Evolutionary conservation across 2,888 invertebrate genomes (phyloP).

Genomic region (Linnaemya vulpina): DNA sequence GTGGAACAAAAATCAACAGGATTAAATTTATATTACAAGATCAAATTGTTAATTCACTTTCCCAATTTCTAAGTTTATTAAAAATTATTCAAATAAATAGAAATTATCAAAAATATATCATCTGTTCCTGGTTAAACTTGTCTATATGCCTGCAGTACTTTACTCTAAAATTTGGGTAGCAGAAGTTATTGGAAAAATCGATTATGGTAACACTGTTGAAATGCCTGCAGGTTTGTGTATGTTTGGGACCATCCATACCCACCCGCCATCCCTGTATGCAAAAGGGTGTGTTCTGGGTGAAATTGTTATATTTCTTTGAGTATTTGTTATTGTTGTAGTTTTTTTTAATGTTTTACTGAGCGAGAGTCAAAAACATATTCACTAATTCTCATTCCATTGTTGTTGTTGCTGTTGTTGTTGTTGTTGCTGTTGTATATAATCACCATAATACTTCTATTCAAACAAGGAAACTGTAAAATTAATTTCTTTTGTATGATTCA

Average conservation of each 20-base stretch:
- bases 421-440: constrained; percentile 21
- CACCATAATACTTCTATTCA: constrained; percentile 38
- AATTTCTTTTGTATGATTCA: constrained; percentile 63
- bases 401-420: constrained; percentile 48
- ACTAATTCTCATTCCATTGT: constrained; percentile 12
- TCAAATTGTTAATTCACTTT: no score
- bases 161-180: no score
- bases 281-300: constrained; percentile 74
- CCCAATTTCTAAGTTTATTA: no score
- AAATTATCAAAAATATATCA: no score
- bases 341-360: constrained; percentile 4
- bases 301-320: constrained; percentile 45
- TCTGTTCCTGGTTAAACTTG: no score
- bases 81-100: no score
- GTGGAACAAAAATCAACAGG: no score
- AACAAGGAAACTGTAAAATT: constrained; percentile 68
- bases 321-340: constrained; percentile 8
- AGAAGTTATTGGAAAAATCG: no score
- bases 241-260: constrained; percentile 32
- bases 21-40: no score
- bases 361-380: background rate
- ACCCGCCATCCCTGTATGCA: constrained; percentile 63
- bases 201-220: no score
- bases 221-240: background rate
- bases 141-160: no score